Conservation (phyloP, 2,888 invertebrate genomes). For the Drosophila ustulata region DNA sequence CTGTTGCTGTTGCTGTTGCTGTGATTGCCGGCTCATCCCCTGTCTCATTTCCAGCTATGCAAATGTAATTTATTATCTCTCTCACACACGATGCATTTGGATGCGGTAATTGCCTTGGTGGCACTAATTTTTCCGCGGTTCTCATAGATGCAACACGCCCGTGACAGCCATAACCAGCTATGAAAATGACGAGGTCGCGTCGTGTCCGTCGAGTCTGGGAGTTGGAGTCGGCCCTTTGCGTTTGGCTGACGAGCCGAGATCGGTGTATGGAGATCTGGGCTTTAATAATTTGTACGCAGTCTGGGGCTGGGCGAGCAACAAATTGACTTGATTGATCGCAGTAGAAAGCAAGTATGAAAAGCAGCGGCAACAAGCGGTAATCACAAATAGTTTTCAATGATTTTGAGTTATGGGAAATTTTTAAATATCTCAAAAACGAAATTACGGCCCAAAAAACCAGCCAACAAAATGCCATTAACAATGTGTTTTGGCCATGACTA, state of each 20-base stretch:
- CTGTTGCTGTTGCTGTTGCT: background rate
- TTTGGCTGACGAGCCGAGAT: background rate
- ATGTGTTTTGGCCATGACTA: slow-evolving; percentile 63
- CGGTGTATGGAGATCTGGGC: slow-evolving; percentile 28
- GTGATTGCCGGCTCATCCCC: slow-evolving; percentile 15
- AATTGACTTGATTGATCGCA: slow-evolving; percentile 76
- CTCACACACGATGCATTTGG: slow-evolving; percentile 33
- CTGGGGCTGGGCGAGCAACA: slow-evolving; percentile 57
- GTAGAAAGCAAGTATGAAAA: slow-evolving; percentile 72
- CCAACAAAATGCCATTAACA: slow-evolving; percentile 79
- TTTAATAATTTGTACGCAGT: slow-evolving; percentile 55
- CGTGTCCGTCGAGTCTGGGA: background rate
- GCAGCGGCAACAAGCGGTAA: slow-evolving; percentile 77
- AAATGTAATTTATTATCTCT: slow-evolving; percentile 44
- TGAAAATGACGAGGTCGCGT: slow-evolving; percentile 48
- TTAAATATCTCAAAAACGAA: slow-evolving; percentile 65
- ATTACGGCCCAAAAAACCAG: slow-evolving; percentile 64
- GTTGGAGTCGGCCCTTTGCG: slow-evolving; percentile 15
- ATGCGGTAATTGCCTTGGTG: slow-evolving; percentile 59
- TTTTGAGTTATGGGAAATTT: slow-evolving; percentile 83
- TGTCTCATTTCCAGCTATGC: slow-evolving; percentile 19
- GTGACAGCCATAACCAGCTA: slow-evolving; percentile 61
- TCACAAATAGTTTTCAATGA: slow-evolving; percentile 82
- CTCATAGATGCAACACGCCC: slow-evolving; percentile 39
- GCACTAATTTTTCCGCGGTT: slow-evolving; percentile 55